Conservation (phyloP, 2,113 vertebrate genomes). For the Onychostoma macrolepis region DNA sequence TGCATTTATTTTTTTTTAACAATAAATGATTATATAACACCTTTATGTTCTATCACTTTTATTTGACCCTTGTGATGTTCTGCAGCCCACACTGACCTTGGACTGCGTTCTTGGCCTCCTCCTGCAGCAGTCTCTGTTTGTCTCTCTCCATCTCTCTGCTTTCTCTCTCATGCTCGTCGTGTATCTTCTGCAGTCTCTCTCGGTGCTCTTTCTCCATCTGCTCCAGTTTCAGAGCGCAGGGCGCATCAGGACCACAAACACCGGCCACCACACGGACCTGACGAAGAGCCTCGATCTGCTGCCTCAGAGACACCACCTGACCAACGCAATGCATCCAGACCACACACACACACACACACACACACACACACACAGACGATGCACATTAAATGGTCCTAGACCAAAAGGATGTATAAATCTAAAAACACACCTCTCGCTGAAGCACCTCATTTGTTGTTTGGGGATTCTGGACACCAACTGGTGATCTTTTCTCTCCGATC, state of each 20-base stretch:
- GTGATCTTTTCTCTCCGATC: slow-evolving; percentile 75
- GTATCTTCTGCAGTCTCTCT: slow-evolving; percentile 84
- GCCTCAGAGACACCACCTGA: slow-evolving; percentile 70
- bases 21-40: too few species aligned
- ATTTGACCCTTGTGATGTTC: not conserved
- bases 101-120: slow-evolving; percentile 82
- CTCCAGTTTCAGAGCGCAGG: slow-evolving; percentile 84
- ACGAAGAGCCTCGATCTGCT: slow-evolving; percentile 79
- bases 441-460: slow-evolving; percentile 71
- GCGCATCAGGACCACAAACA: slow-evolving; percentile 68
- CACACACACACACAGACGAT: not conserved
- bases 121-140: slow-evolving; percentile 83
- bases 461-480: slow-evolving; percentile 58
- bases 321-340: not conserved
- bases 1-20: too few species aligned
- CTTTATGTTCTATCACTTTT: too few species aligned
- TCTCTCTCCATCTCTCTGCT: slow-evolving; percentile 81
- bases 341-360: not conserved
- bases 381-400: not conserved
- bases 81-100: slow-evolving; percentile 75
- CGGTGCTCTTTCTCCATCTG: slow-evolving; percentile 86
- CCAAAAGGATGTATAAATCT: not conserved
- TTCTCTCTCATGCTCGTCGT: slow-evolving; percentile 83
- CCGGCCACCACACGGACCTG: slow-evolving; percentile 50
- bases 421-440: slow-evolving; percentile 81